These are phyloP conservation scores for Piaya cayana DNA, from an alignment of 2,113 vertebrate genomes.

Conservation along the genomic window DNA sequence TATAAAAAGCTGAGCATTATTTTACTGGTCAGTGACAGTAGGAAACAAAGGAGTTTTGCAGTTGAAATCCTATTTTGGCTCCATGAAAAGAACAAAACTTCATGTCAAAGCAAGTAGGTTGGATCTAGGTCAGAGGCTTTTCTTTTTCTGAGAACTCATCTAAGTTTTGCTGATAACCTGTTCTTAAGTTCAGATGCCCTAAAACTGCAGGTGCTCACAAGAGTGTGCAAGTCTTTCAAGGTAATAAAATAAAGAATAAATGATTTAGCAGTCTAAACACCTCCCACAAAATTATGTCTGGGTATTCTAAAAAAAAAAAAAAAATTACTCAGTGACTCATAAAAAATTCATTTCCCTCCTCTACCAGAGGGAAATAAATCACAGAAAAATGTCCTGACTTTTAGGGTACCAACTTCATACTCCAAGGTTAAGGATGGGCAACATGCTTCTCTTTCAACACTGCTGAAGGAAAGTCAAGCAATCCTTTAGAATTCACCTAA, in stretches of 20 bases:
- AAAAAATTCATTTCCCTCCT: neutral
- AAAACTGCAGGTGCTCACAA: neutral
- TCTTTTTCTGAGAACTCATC: neutral
- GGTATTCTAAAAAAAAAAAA: neutral
- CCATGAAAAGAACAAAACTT: neutral
- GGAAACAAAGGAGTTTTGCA: conserved; percentile 5
- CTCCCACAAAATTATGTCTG: neutral
- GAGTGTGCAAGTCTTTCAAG: neutral
- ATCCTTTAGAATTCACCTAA: neutral
- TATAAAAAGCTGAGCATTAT: neutral
- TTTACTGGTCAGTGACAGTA: conserved; percentile 12
- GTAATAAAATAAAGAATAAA: neutral
- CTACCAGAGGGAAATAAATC: neutral
- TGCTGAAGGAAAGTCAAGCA: neutral
- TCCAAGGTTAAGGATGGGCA: neutral
- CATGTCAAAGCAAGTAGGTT: neutral
- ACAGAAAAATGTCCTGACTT: neutral
- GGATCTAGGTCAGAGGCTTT: conserved; percentile 21
- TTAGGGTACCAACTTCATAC: neutral
- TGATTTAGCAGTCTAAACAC: neutral
- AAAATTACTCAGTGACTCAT: neutral
- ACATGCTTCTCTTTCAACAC: neutral
- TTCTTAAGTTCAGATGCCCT: neutral
- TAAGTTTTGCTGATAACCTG: neutral
- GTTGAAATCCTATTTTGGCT: neutral